A percentile compares a stretch with the other conserved stretches of the same genome.
Conservation (phyloP, 2,797 vertebrate genomes). For the Taeniopygia guttata region DNA sequence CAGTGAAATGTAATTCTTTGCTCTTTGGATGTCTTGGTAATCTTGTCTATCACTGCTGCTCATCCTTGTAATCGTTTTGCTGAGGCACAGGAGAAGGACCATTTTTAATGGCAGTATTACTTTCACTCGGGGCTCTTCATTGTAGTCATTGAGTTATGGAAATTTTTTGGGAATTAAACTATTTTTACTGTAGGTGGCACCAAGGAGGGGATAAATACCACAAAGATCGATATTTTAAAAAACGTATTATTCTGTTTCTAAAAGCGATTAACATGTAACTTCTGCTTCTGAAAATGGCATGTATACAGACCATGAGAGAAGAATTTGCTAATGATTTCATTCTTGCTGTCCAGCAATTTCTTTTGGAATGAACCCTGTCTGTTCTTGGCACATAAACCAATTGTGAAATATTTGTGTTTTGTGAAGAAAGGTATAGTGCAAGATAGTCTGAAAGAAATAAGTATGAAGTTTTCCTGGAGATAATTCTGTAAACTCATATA, state of each 20-base stretch:
- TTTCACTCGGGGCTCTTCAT: neutral
- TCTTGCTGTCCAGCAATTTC: neutral
- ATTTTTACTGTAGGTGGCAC: neutral
- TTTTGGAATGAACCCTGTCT: neutral
- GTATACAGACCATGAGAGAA: neutral
- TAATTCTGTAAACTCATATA: neutral
- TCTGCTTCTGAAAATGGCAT: neutral
- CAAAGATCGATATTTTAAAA: neutral
- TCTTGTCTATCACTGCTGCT: neutral
- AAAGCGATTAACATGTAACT: neutral
- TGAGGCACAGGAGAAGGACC: neutral
- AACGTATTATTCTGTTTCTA: neutral
- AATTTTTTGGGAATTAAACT: neutral
- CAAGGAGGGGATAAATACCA: neutral
- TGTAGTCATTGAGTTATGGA: neutral
- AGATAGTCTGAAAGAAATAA: neutral
- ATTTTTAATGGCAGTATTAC: neutral
- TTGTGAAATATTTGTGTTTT: conserved; percentile 2
- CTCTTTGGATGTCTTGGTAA: neutral
- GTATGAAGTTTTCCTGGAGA: neutral
- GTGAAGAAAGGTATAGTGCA: neutral
- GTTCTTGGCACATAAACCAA: neutral
- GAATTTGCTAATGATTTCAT: neutral
- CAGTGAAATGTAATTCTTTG: neutral
- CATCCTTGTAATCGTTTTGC: neutral